phyloP scores from a whole-genome alignment of 2,113 vertebrate species.

The Rhabdornis inornatus region DNA sequence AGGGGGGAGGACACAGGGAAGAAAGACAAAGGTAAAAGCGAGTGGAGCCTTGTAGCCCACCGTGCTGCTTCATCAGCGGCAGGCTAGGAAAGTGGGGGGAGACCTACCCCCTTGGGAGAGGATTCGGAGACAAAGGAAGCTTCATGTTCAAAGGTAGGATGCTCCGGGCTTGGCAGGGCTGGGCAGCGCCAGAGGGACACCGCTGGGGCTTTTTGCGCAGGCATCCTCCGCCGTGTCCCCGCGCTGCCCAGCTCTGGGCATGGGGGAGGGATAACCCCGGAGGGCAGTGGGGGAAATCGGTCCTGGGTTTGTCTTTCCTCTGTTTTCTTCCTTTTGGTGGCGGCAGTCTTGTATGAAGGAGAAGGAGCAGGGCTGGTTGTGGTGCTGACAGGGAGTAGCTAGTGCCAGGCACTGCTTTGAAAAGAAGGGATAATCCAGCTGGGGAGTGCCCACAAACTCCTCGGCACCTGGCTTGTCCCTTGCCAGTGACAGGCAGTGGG shows the following conservation, averaged over 20 bases:
- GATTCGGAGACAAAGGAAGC: constrained; percentile 77
- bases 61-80: not conserved
- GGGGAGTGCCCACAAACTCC: not conserved
- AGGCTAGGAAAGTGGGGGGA: constrained; percentile 36
- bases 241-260: not conserved
- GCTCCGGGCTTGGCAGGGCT: constrained; percentile 24
- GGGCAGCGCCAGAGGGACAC: not conserved
- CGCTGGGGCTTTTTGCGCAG: not conserved
- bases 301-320: not conserved
- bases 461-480: not conserved
- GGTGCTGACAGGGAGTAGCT: not conserved
- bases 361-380: not conserved
- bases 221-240: not conserved
- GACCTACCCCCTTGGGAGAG: constrained; percentile 42
- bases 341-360: not conserved
- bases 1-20: not conserved
- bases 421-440: not conserved
- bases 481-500: not conserved
- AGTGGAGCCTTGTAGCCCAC: not conserved
- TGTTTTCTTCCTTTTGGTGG: not conserved
- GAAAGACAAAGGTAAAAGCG: constrained; percentile 6
- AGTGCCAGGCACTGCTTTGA: not conserved
- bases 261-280: not conserved
- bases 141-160: constrained; percentile 83
- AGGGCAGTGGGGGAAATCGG: not conserved